Conservation (phyloP, 1,140 invertebrate species). For the Tetramorium simillimum region DNA sequence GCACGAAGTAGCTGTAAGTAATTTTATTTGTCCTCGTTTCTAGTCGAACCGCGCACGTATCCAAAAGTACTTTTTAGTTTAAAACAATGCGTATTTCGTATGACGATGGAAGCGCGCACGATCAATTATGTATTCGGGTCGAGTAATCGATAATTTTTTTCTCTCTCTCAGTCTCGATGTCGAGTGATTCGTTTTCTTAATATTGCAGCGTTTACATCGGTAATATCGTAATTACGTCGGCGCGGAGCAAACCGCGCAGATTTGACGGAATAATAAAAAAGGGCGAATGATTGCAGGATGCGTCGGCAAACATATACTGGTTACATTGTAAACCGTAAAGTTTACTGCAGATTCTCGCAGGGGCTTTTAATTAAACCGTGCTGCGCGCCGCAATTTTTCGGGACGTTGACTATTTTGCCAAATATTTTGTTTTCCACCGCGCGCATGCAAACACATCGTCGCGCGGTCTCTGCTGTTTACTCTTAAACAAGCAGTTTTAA, state of each 20-base stretch:
- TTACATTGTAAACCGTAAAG: constrained; percentile 13
- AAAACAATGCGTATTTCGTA: background rate
- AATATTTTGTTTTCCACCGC: constrained; percentile 40
- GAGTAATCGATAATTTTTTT: background rate
- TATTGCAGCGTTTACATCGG: background rate
- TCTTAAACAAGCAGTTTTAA: constrained; percentile 48
- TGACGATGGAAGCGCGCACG: background rate
- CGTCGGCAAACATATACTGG: constrained; percentile 24
- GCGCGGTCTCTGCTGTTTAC: constrained; percentile 27
- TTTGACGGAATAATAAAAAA: constrained; percentile 7
- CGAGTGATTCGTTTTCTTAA: background rate
- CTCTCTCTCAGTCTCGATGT: background rate
- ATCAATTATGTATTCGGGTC: constrained; percentile 1
- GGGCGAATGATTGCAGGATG: background rate
- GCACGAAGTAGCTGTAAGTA: background rate
- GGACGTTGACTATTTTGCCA: constrained; percentile 19
- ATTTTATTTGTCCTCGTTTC: background rate
- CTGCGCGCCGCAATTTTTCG: constrained; percentile 34
- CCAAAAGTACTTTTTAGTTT: background rate
- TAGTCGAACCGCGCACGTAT: background rate
- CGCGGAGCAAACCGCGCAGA: background rate
- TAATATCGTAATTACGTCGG: background rate
- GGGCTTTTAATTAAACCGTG: constrained; percentile 45
- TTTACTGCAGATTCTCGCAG: constrained; percentile 23
- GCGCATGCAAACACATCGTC: background rate